Base-by-base conservation (phyloP, 2,797 vertebrate genomes). In the Peromyscus aztecus region DNA sequence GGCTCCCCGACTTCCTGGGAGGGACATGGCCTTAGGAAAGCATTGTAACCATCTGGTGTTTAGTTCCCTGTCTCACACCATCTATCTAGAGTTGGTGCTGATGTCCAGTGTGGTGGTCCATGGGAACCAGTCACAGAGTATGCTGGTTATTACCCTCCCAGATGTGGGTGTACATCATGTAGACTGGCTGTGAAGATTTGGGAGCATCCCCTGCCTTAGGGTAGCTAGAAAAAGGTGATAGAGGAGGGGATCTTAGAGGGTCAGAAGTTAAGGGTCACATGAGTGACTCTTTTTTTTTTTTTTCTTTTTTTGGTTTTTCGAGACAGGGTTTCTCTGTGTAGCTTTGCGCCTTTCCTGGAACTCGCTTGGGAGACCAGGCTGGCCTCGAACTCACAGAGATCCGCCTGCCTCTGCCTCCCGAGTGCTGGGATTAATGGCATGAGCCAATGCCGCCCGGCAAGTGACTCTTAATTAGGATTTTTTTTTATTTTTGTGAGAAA, bases 401-500 rank as follows among this genome's bases (percentile, higher is more conserved):
- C n/a, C n/a, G n/a, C n/a, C n/a, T n/a, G n/a, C n/a, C n/a, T n/a
- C n/a, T n/a, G n/a, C n/a, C n/a, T n/a, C n/a, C n/a, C n/a, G n/a
- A n/a, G n/a, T n/a, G n/a, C n/a, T n/a, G n/a, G n/a, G n/a, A n/a
- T n/a, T n/a, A n/a, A n/a, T n/a, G n/a, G n/a, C n/a, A n/a, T n/a
- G n/a, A n/a, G n/a, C n/a, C n/a, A n/a, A n/a, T n/a, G n/a, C n/a
- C n/a, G n/a, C n/a, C n/a, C n/a, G n/a, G n/a, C n/a, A n/a, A 59
- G 0, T 89, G 69, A 37, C 69, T n/a, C 69, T 21, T 37, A 37
- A 13, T 93, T 40, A 84, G 37, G n/a, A 65, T 89, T 73, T 59
- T 11, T 14, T 65, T 95, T 91, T 57, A 77, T 96, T 96, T 92
- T 40, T 76, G 21, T 43, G 10, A 34, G 57, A 5, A 85, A 88